Percentiles rank a stretch among this genome's conserved stretches.
phyloP scores from a whole-genome alignment of 2,797 vertebrate species.

The Tauraco hartlaubi region DNA sequence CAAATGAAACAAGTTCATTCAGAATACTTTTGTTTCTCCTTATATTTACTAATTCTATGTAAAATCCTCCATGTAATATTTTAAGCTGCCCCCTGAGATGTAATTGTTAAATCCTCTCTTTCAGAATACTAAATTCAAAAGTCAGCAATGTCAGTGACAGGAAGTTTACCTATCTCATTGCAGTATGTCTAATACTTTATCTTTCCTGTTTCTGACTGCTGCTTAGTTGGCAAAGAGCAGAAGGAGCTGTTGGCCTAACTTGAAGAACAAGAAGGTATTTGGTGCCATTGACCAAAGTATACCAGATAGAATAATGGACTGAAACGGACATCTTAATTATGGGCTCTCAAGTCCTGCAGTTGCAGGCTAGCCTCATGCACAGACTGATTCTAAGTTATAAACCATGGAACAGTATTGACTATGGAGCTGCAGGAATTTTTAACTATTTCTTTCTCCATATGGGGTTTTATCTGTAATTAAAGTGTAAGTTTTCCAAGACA shows the following conservation, averaged over 20 bases:
- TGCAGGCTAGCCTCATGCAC: rapidly evolving
- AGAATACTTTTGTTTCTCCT: neutral
- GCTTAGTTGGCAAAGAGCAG: neutral
- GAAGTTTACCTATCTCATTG: neutral
- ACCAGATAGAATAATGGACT: neutral
- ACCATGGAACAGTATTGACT: neutral
- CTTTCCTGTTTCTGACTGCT: neutral
- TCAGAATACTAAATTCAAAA: neutral
- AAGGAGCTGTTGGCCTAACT: neutral
- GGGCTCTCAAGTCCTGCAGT: neutral
- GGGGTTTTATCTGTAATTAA: neutral
- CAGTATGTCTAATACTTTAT: neutral
- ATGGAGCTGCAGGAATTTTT: neutral
- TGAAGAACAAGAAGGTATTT: neutral
- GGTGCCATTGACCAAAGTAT: neutral
- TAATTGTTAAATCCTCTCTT: neutral
- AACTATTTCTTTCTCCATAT: neutral
- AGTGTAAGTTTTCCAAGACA: neutral
- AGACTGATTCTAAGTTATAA: neutral
- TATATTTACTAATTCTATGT: neutral
- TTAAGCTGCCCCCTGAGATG: neutral
- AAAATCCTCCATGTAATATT: neutral
- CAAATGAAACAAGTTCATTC: neutral
- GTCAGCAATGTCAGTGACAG: neutral
- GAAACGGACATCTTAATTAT: neutral